Evolutionary conservation across 2,888 invertebrate genomes (phyloP).

Genomic region (Ormyrus thymus): DNA sequence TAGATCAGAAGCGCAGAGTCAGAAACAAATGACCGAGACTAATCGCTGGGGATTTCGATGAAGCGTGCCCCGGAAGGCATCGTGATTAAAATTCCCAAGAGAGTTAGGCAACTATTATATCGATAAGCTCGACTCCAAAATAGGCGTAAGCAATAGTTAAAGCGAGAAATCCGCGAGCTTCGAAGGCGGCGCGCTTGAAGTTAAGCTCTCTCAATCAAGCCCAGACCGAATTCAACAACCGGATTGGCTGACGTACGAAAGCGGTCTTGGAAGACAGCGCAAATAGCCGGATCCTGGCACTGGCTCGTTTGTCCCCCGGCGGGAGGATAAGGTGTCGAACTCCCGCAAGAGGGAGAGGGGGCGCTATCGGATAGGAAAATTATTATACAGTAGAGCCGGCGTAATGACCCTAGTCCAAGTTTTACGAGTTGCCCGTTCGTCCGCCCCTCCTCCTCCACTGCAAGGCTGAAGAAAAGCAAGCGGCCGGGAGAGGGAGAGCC

Average conservation of each 20-base stretch:
- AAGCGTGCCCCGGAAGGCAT: too few species aligned
- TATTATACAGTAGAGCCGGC: slow-evolving; percentile 33
- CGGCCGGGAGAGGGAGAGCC: neutral
- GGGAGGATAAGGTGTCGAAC: slow-evolving; percentile 20
- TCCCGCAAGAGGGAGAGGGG: neutral
- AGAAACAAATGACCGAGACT: too few species aligned
- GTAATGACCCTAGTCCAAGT: slow-evolving; percentile 6
- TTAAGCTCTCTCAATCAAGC: too few species aligned
- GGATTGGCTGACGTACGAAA: neutral
- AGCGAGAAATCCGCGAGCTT: too few species aligned
- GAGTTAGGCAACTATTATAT: too few species aligned
- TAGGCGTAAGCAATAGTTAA: too few species aligned
- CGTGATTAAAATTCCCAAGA: too few species aligned
- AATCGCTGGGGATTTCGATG: too few species aligned
- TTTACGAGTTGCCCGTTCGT: neutral
- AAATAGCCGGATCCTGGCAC: neutral
- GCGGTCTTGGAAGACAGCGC: neutral
- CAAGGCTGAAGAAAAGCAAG: neutral
- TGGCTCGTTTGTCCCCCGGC: neutral
- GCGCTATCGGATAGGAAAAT: slow-evolving; percentile 17
- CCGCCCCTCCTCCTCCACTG: neutral
- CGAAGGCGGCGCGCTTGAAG: too few species aligned
- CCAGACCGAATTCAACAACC: too few species aligned
- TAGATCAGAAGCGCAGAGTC: too few species aligned
- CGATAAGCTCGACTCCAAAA: too few species aligned